Evolutionary conservation across 2,797 vertebrate species (phyloP), one percentile per base, ranked within the genome.

Genomic region (Pseudomugil gertrudae): DNA sequence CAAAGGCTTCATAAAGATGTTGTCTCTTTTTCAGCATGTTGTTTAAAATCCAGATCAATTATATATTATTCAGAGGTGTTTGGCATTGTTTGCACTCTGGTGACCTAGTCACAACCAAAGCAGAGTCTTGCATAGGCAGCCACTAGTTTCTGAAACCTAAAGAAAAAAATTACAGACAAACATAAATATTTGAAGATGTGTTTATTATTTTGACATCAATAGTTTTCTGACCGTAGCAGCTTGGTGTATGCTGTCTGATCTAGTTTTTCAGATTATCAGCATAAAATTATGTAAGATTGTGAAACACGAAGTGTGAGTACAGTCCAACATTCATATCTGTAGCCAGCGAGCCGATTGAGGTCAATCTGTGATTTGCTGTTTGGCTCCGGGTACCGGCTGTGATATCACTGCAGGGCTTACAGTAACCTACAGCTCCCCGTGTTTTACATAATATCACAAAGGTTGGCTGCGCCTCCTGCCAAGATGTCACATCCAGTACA

Each of bases 291-390:
- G n/a, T 56, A 66, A 51, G 66, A 71, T 57, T 24, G 57, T 73
- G 50, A 73, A 79, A 68, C 27, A 38, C 54, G 78, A 66, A 76
- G 75, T 64, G 35, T 6, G 53, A 70, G 53, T 21, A 38, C 48
- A 40, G 48, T 19, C 56, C 40, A 70, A 63, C 60, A 26, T 85
- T 82, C 55, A 65, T 85, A 79, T 81, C 79, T 83, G 73, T 70
- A 70, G 81, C 70, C 52, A 33, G 63, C 36, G 62, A 80, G 64
- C 79, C 81, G 86, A 90, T 90, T 87, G 86, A 91, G 87, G 88
- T 90, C 84, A 90, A 90, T 88, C 88, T 90, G 86, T 92, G 88
- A 91, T 92, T 89, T 90, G 83, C 81, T 72, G 81, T 72, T 80
- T 66, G 75, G 78, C 81, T 80, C 63, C 1, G 19, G 69, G 68